These are phyloP conservation scores for Xestia xanthographa DNA, from an alignment of 2,888 invertebrate genomes.

Conservation along the genomic window DNA sequence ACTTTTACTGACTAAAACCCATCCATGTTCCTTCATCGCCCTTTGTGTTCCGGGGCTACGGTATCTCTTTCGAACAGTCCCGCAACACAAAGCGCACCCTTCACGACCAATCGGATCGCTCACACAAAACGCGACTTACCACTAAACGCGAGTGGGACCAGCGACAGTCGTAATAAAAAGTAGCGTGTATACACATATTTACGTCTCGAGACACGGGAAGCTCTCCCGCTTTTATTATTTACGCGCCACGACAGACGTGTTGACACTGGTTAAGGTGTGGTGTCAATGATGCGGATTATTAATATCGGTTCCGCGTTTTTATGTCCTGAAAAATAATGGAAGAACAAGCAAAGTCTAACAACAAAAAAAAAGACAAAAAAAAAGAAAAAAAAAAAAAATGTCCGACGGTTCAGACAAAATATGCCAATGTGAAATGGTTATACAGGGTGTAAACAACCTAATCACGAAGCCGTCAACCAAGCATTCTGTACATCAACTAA, in stretches of 20 bases:
- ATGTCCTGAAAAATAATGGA: neutral
- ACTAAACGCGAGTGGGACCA: constrained; percentile 58
- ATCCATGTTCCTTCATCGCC: too few relatives aligned
- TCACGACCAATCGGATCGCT: constrained; percentile 7
- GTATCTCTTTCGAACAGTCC: too few relatives aligned
- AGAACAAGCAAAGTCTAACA: too few relatives aligned
- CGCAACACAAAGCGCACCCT: too few relatives aligned
- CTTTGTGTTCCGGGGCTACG: too few relatives aligned
- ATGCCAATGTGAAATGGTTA: too few relatives aligned
- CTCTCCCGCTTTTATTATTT: constrained; percentile 81
- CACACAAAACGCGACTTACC: constrained; percentile 2
- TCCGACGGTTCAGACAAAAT: neutral
- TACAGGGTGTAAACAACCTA: too few relatives aligned
- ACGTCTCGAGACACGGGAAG: constrained; percentile 69
- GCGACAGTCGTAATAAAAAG: constrained; percentile 69
- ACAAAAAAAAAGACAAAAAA: too few relatives aligned
- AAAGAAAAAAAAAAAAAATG: too few relatives aligned
- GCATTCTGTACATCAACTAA: too few relatives aligned
- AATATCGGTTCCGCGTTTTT: neutral
- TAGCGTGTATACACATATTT: constrained; percentile 66
- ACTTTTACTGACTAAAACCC: too few relatives aligned
- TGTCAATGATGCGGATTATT: constrained; percentile 28
- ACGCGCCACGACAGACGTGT: constrained; percentile 73
- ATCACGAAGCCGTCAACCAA: too few relatives aligned
- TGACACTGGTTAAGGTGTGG: constrained; percentile 72